These are phyloP conservation scores for Merops nubicus DNA, from an alignment of 2,113 vertebrate species.

Conservation along the genomic window DNA sequence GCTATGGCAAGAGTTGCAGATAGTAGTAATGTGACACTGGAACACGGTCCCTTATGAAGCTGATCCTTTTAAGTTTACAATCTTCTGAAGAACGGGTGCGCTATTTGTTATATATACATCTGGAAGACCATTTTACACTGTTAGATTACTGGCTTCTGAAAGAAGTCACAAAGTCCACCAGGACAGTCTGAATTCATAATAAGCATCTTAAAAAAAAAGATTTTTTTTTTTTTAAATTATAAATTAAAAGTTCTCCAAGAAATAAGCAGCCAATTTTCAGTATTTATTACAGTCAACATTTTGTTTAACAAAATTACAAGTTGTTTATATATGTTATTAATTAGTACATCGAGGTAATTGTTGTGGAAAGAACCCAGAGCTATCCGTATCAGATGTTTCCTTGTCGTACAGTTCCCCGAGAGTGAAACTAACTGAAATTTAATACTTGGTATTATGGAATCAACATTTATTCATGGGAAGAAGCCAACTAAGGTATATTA, in stretches of 20 bases:
- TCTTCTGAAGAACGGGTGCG: background rate
- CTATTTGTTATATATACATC: background rate
- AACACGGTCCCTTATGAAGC: fast-evolving
- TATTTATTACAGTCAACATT: background rate
- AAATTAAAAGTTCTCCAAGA: background rate
- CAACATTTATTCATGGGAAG: background rate
- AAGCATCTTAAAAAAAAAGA: background rate
- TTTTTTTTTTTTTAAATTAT: too few species aligned
- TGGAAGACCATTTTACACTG: background rate
- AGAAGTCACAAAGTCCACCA: background rate
- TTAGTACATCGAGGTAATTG: background rate
- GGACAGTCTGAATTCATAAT: background rate
- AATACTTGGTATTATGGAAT: background rate
- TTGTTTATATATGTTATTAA: background rate
- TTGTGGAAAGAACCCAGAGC: background rate
- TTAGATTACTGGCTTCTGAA: background rate
- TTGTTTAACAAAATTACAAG: background rate
- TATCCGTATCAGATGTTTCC: background rate
- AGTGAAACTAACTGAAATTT: background rate
- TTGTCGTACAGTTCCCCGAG: background rate
- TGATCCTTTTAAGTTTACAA: background rate
- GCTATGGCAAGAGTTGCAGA: background rate
- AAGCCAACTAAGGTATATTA: background rate
- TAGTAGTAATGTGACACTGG: background rate
- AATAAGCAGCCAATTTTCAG: background rate